Percentiles rank a stretch among this genome's conserved stretches.
Conservation (phyloP, 2,888 invertebrate species). For the Lasioglossum figueresi region DNA sequence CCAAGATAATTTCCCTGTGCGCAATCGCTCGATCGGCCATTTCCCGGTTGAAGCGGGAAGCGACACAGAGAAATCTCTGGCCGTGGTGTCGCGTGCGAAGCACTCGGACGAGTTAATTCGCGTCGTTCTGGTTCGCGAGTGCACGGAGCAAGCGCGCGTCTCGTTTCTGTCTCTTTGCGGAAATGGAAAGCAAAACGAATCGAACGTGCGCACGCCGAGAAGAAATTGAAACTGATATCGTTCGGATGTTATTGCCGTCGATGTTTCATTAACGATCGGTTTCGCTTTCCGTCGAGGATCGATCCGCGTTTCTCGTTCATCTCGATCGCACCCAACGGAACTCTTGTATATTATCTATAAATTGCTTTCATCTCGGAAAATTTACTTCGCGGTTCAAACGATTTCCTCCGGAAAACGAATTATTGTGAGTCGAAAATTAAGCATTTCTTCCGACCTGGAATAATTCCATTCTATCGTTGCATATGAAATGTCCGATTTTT, state of each 20-base stretch:
- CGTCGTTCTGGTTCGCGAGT: conserved; percentile 12
- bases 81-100: background rate
- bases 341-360: background rate
- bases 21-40: conserved; percentile 11
- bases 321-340: background rate
- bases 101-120: background rate
- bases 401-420: too few species aligned
- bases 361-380: too few species aligned
- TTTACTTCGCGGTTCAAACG: too few species aligned
- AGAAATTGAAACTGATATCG: conserved; percentile 30
- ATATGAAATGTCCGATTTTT: too few species aligned
- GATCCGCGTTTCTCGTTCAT: background rate
- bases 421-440: too few species aligned
- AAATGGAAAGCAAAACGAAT: conserved; percentile 46
- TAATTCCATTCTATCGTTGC: too few species aligned
- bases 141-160: background rate
- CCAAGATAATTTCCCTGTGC: background rate
- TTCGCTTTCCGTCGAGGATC: conserved; percentile 22
- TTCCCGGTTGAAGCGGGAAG: conserved; percentile 1
- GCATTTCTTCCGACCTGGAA: too few species aligned
- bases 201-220: background rate
- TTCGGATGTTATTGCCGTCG: conserved; percentile 1
- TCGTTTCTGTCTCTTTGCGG: conserved; percentile 27
- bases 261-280: conserved; percentile 12
- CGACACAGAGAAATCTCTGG: conserved; percentile 11